Evolutionary conservation across 2,888 invertebrate genomes (phyloP).

Genomic region (Xanthorhoe designata): DNA sequence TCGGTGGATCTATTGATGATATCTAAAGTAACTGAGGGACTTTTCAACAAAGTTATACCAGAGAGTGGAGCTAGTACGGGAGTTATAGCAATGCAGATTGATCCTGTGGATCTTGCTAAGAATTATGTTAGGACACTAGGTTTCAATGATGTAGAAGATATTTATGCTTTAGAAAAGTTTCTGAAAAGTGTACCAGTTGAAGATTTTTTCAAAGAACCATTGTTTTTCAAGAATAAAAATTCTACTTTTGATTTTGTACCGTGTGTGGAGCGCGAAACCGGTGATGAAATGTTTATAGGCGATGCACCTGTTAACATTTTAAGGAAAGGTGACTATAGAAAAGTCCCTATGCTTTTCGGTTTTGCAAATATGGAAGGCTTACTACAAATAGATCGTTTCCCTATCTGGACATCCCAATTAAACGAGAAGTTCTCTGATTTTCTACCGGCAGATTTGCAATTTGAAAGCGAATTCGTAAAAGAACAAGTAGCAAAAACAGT

Average conservation of each 20-base stretch:
- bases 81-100: constrained; percentile 50
- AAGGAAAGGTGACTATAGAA: constrained; percentile 51
- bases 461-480: constrained; percentile 52
- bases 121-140: constrained; percentile 48
- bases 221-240: constrained; percentile 35
- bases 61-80: constrained; percentile 59
- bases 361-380: constrained; percentile 59
- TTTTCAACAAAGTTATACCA: constrained; percentile 60
- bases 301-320: constrained; percentile 58
- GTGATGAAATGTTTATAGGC: constrained; percentile 48
- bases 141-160: constrained; percentile 53
- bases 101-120: constrained; percentile 58
- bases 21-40: constrained; percentile 52
- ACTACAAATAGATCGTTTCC: constrained; percentile 42
- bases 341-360: constrained; percentile 61
- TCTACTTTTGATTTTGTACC: constrained; percentile 48
- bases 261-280: constrained; percentile 52
- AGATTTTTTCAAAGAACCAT: constrained; percentile 42
- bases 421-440: constrained; percentile 62
- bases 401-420: constrained; percentile 55
- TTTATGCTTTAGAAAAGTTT: constrained; percentile 60
- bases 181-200: constrained; percentile 54
- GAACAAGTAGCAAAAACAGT: constrained; percentile 51
- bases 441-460: constrained; percentile 60
- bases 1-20: constrained; percentile 59